These are phyloP conservation scores for Ciconia boyciana DNA, from an alignment of 2,113 vertebrate genomes.

Conservation along the genomic window DNA sequence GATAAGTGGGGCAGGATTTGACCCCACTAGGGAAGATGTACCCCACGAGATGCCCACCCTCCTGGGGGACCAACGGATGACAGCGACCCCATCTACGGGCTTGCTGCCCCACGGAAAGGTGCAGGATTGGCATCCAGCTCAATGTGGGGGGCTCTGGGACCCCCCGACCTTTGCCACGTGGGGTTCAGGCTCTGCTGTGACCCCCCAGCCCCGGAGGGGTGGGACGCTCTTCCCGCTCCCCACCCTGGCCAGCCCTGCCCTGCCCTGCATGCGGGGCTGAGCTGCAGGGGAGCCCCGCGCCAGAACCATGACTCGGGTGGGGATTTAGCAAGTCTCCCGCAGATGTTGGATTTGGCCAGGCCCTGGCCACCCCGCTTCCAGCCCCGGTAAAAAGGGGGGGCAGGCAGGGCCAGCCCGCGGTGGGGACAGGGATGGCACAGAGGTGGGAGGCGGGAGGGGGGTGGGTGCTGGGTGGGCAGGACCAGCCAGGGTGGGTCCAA, in stretches of 20 bases:
- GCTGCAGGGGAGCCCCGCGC: not conserved
- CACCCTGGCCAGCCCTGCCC: not conserved
- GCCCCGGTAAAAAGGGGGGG: rapidly evolving
- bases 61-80: not conserved
- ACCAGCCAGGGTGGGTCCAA: not conserved
- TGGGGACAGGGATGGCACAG: not conserved
- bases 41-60: not conserved
- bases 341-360: not conserved
- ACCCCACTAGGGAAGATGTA: not conserved
- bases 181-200: not conserved
- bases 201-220: not conserved
- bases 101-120: not conserved
- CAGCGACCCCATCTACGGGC: rapidly evolving
- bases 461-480: not conserved
- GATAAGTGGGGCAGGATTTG: not conserved
- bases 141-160: not conserved
- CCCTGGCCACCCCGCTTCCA: not conserved
- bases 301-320: slow-evolving; percentile 47
- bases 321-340: slow-evolving; percentile 1
- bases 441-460: not conserved
- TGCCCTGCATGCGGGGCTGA: rapidly evolving
- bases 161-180: not conserved
- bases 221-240: not conserved
- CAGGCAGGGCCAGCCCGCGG: not conserved
- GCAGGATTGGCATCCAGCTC: not conserved